Conservation (phyloP, 2,888 invertebrate species). For the Drosophila algonquin region DNA sequence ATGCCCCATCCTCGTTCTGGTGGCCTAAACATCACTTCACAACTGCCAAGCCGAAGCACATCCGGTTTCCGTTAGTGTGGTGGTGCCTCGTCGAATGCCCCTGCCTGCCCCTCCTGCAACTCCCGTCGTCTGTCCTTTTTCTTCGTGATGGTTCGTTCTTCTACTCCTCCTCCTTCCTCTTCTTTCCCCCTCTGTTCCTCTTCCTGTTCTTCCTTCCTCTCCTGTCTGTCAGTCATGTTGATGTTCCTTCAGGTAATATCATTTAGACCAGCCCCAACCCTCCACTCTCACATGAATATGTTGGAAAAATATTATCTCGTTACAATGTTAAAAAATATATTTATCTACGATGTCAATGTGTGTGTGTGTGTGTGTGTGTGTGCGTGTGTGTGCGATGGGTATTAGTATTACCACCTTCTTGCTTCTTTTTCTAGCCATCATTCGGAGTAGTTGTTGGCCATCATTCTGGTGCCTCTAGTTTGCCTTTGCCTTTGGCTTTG, state of each 20-base stretch:
- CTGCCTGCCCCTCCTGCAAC: constrained; percentile 6
- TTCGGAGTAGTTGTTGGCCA: constrained; percentile 29
- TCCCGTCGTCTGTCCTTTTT: constrained; percentile 1
- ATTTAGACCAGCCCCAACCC: constrained; percentile 57
- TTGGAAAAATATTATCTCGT: constrained; percentile 78
- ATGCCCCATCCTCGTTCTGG: constrained; percentile 2
- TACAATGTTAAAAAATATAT: constrained; percentile 61
- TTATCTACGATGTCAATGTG: no score
- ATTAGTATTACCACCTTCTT: constrained; percentile 15
- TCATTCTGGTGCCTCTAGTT: constrained; percentile 50
- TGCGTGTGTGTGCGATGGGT: no score
- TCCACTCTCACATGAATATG: constrained; percentile 61
- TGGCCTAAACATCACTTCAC: constrained; percentile 74
- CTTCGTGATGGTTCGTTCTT: neutral
- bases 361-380: neutral
- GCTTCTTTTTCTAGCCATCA: neutral
- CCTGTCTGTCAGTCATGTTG: constrained; percentile 62
- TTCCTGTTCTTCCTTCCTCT: neutral
- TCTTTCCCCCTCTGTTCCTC: neutral
- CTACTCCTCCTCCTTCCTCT: neutral
- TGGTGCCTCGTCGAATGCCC: no score
- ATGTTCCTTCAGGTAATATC: constrained; percentile 80
- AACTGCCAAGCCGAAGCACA: constrained; percentile 78
- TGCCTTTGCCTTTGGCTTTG: constrained; percentile 45
- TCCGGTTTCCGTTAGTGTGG: constrained; percentile 74